A percentile compares a stretch with the other conserved stretches of the same genome.
Conservation (phyloP, 2,888 invertebrate species). For the Pseudoips prasinana region DNA sequence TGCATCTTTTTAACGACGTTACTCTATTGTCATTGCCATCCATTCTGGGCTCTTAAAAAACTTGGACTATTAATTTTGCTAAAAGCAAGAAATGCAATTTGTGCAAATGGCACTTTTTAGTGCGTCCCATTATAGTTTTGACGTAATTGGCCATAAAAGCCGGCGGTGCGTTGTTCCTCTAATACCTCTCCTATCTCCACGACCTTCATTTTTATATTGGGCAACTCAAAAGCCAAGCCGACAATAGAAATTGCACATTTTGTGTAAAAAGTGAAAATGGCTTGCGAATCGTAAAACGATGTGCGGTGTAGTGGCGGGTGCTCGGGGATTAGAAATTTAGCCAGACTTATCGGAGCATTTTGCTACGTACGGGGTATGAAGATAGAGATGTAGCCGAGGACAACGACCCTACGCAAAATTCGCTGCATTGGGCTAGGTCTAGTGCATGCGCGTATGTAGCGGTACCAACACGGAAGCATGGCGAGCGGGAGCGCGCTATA, state of each 20-base stretch:
- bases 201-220: conserved; percentile 38
- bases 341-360: conserved; percentile 46
- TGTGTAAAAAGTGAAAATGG: conserved; percentile 53
- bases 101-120: conserved; percentile 69
- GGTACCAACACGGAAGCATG: conserved; percentile 69
- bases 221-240: conserved; percentile 42
- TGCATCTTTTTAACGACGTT: conserved; percentile 46
- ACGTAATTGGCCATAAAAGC: conserved; percentile 52
- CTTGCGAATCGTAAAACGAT: conserved; percentile 32
- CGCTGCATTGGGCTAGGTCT: conserved; percentile 82
- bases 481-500: conserved; percentile 65
- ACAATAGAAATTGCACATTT: conserved; percentile 55
- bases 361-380: conserved; percentile 33
- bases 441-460: conserved; percentile 76
- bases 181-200: conserved; percentile 38
- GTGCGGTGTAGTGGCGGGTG: conserved; percentile 10
- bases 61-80: conserved; percentile 40
- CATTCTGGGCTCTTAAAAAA: conserved; percentile 33
- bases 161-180: conserved; percentile 41
- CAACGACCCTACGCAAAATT: conserved; percentile 82
- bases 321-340: conserved; percentile 45
- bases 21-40: conserved; percentile 28
- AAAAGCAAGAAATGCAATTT: conserved; percentile 56
- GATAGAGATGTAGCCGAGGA: conserved; percentile 62
- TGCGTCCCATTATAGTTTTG: conserved; percentile 43